Conservation (phyloP, 35 echinoderm and acorn worm species). For the Nesometra sesokonis region DNA sequence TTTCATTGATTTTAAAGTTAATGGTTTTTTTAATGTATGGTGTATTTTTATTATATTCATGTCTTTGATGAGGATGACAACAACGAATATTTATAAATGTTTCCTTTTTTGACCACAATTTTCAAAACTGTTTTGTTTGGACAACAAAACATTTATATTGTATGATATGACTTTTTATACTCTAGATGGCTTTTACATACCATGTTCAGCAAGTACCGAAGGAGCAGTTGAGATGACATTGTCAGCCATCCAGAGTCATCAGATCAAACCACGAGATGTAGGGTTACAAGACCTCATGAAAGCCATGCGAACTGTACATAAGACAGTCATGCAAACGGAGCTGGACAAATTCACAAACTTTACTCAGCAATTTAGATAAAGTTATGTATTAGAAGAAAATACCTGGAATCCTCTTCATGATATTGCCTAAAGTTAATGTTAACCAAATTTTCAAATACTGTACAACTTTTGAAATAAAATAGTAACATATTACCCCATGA, state of each 20-base stretch:
- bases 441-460: no score
- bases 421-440: no score
- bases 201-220: conserved; percentile 22
- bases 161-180: no score
- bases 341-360: conserved; percentile 73
- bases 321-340: conserved; percentile 56
- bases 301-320: conserved; percentile 40
- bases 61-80: background rate
- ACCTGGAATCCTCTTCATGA: no score
- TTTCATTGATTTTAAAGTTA: no score
- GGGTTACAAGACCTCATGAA: conserved; percentile 48
- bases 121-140: background rate
- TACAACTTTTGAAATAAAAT: no score
- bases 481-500: no score
- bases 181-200: conserved; percentile 64
- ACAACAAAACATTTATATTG: no score
- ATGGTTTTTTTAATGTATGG: no score
- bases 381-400: no score
- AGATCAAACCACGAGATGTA: conserved; percentile 41
- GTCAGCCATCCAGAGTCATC: conserved; percentile 43
- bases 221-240: conserved; percentile 25
- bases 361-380: conserved; percentile 50
- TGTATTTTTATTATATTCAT: no score
- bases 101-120: background rate
- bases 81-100: background rate